phyloP scores from a whole-genome alignment of 1,140 invertebrate genomes.

The Pectinophora gossypiella region DNA sequence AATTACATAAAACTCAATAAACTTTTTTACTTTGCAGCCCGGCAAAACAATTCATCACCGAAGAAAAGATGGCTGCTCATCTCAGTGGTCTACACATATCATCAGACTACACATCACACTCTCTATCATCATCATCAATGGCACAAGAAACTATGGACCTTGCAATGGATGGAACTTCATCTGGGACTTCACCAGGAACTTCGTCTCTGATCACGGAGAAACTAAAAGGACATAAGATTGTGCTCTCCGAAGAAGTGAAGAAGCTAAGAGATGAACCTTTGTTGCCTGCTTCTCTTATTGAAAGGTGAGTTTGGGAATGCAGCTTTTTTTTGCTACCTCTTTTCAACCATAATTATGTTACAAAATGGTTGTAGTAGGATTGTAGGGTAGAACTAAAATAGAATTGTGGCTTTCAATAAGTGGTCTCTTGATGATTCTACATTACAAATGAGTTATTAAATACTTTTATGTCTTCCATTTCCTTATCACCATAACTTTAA shows the following conservation, averaged over 20 bases:
- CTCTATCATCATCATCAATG: conserved; percentile 39
- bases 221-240: conserved; percentile 76
- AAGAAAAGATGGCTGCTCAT: conserved; percentile 87
- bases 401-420: no score
- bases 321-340: no score
- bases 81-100: conserved; percentile 84
- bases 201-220: conserved; percentile 69
- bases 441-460: no score
- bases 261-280: conserved; percentile 78
- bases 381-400: no score
- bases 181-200: background rate
- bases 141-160: conserved; percentile 49
- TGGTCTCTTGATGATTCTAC: no score
- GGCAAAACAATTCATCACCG: conserved; percentile 86
- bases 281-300: conserved; percentile 77
- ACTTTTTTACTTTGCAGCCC: no score
- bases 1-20: no score
- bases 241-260: conserved; percentile 83
- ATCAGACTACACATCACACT: conserved; percentile 60
- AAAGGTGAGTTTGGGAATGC: conserved; percentile 78
- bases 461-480: no score
- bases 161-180: conserved; percentile 6
- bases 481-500: no score
- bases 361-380: no score
- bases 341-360: no score